These are phyloP conservation scores for Psephotus haematonotus DNA, from an alignment of 2,113 vertebrate genomes.

Conservation along the genomic window DNA sequence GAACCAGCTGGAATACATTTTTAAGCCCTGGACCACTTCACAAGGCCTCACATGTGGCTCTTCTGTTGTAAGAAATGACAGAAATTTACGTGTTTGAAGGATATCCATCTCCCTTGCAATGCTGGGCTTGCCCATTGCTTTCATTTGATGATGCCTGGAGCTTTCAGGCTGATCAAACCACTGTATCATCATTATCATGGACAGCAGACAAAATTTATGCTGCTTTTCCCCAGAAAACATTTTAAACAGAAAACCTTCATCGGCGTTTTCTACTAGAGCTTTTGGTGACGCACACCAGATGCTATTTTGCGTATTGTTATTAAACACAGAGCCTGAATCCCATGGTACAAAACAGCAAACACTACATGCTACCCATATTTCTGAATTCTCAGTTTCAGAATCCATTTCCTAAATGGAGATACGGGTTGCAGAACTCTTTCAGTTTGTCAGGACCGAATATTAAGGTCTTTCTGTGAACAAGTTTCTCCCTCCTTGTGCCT, in stretches of 20 bases:
- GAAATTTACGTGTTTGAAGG: not conserved
- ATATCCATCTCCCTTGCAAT: not conserved
- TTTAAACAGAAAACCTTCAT: conserved; percentile 16
- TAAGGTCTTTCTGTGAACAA: not conserved
- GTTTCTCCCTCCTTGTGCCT: conserved; percentile 1
- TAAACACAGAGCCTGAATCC: conserved; percentile 45
- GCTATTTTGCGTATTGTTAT: conserved; percentile 57
- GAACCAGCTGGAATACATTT: not conserved
- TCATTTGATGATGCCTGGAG: not conserved
- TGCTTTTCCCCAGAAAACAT: not conserved
- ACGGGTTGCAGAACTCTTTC: not conserved
- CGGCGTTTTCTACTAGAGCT: not conserved
- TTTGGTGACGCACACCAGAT: conserved; percentile 41
- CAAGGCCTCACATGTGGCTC: not conserved
- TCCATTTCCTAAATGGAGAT: not conserved
- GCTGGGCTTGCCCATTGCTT: not conserved
- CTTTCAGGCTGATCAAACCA: not conserved
- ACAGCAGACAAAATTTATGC: not conserved
- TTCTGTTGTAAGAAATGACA: not conserved
- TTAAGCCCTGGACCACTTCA: not conserved
- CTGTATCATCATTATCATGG: not conserved
- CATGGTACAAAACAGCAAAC: conserved; percentile 9
- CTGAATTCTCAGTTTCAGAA: conserved; percentile 28
- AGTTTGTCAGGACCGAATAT: not conserved
- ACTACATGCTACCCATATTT: not conserved